Conservation (phyloP, 2,113 vertebrate species). For the Coptodon rendalli region DNA sequence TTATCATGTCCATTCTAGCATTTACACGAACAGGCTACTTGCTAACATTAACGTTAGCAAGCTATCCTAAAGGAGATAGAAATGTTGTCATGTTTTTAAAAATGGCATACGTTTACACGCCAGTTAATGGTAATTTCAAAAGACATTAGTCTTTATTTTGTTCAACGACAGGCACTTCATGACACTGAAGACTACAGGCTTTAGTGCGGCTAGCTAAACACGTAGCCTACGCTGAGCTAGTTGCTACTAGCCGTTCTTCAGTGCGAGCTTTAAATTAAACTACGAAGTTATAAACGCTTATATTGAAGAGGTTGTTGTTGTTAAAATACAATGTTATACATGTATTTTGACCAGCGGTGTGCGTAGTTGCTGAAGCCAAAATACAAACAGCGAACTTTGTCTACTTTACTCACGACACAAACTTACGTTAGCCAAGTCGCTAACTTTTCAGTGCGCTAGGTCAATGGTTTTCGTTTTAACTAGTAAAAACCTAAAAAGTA, state of each 20-base stretch:
- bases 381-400: not conserved
- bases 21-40: constrained; percentile 75
- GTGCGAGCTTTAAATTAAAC: not conserved
- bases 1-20: constrained; percentile 99
- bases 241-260: not conserved
- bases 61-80: not conserved
- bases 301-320: not conserved
- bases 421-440: constrained; percentile 17
- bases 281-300: not conserved
- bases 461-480: not conserved
- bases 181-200: not conserved
- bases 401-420: not conserved
- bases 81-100: not conserved
- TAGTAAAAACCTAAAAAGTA: not conserved
- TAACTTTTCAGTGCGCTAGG: constrained; percentile 10
- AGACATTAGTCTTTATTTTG: not conserved
- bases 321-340: not conserved
- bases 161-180: not conserved
- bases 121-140: fast-evolving
- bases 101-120: not conserved
- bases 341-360: not conserved
- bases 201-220: not conserved
- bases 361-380: not conserved
- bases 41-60: constrained; percentile 73
- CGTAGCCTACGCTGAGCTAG: not conserved